These are phyloP conservation scores for Mirounga angustirostris DNA, from an alignment of 2,113 vertebrate genomes.

Conservation along the genomic window DNA sequence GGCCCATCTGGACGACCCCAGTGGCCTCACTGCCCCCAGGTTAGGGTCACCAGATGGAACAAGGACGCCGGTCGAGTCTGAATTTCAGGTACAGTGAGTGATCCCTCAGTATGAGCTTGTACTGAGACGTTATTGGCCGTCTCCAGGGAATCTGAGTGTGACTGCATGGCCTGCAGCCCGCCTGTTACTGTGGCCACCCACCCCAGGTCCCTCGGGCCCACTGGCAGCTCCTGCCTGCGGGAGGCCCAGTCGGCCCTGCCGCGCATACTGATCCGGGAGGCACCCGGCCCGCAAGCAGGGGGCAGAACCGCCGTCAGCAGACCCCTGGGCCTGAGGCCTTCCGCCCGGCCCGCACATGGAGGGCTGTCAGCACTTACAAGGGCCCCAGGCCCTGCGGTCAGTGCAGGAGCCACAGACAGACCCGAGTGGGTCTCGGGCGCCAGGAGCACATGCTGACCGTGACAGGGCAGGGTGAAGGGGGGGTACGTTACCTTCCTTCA, in stretches of 20 bases:
- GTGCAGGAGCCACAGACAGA: no score
- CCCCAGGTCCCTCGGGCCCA: no score
- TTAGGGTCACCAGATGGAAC: not conserved
- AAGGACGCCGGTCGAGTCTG: no score
- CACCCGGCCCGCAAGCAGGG: no score
- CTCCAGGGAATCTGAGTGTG: fast-evolving
- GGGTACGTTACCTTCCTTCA: slow-evolving; percentile 96
- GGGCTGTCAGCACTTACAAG: not conserved
- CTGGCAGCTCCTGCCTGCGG: no score
- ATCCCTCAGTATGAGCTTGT: fast-evolving
- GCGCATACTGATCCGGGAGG: no score
- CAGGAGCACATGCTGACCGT: fast-evolving
- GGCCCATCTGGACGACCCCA: no score
- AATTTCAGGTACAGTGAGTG: not conserved
- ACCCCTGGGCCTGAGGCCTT: no score
- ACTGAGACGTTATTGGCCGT: fast-evolving
- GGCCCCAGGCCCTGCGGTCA: fast-evolving
- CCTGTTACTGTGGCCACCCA: not conserved
- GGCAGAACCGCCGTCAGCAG: no score
- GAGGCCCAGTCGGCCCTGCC: no score
- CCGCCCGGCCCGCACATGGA: no score
- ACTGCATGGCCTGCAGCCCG: fast-evolving
- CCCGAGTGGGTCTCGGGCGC: not conserved
- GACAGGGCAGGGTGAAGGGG: fast-evolving
- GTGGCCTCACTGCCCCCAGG: not conserved